Conservation (phyloP, 2,797 vertebrate species). For the Tamandua tetradactyla region DNA sequence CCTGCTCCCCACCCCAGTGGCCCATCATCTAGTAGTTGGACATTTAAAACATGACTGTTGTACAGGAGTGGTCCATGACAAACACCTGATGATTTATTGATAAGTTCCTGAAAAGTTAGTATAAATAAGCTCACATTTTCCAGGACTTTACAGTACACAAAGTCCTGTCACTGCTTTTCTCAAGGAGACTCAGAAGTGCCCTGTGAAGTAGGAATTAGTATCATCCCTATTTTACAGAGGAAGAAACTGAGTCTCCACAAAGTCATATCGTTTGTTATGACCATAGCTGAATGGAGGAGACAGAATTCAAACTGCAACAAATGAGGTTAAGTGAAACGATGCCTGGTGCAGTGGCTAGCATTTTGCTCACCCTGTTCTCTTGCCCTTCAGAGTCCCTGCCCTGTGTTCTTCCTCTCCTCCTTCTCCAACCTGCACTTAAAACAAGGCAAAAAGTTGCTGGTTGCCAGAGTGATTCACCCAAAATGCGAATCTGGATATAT, state of each 20-base stretch:
- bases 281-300: neutral
- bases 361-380: neutral
- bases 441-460: neutral
- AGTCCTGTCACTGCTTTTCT: neutral
- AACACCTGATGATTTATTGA: neutral
- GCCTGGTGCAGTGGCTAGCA: neutral
- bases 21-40: neutral
- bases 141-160: neutral
- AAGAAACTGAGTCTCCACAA: conserved; percentile 19
- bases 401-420: neutral
- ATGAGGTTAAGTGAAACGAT: neutral
- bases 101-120: neutral
- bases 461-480: neutral
- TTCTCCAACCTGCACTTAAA: neutral
- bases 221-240: neutral
- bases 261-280: neutral
- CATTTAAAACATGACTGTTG: neutral
- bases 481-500: neutral
- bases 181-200: neutral
- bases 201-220: neutral
- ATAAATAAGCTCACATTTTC: neutral
- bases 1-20: neutral
- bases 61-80: accelerated
- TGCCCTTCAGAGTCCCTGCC: neutral
- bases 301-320: neutral